phyloP scores from a whole-genome alignment of 2,888 invertebrate genomes.

The Drosophila suboccidentalis region DNA sequence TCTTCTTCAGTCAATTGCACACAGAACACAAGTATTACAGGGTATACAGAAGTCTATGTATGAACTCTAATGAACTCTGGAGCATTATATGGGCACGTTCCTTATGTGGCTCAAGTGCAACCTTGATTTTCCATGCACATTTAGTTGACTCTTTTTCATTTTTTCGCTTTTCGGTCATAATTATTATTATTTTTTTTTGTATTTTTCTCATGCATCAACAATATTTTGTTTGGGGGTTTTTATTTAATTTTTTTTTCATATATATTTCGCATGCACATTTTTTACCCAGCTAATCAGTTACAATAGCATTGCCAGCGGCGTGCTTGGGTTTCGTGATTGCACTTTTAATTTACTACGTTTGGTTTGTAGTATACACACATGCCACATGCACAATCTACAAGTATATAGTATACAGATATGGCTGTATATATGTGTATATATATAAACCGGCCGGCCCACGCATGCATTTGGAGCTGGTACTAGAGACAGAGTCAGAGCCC shows the following conservation, averaged over 20 bases:
- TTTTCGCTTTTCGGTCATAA: constrained; percentile 51
- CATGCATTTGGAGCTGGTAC: constrained; percentile 61
- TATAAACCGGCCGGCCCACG: constrained; percentile 79
- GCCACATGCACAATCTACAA: constrained; percentile 30
- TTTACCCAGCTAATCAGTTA: constrained; percentile 73
- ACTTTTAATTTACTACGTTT: constrained; percentile 74
- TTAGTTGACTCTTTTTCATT: constrained; percentile 49
- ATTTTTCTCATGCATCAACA: constrained; percentile 78
- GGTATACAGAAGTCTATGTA: background rate
- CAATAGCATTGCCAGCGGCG: constrained; percentile 65
- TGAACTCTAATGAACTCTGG: no score
- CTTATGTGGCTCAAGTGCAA: constrained; percentile 66
- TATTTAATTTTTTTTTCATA: constrained; percentile 28
- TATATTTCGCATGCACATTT: constrained; percentile 53
- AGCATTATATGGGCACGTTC: constrained; percentile 64
- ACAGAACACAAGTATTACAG: background rate
- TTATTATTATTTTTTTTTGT: constrained; percentile 34
- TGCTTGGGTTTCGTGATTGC: constrained; percentile 78
- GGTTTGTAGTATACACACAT: constrained; percentile 53
- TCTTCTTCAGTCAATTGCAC: background rate
- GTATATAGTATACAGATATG: constrained; percentile 16
- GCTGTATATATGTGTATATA: constrained; percentile 6
- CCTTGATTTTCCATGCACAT: constrained; percentile 75
- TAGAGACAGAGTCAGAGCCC: constrained; percentile 18
- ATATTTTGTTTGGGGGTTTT: constrained; percentile 63